Evolutionary conservation across 2,888 invertebrate genomes (phyloP).

Genomic region (Rhagonycha fulva): DNA sequence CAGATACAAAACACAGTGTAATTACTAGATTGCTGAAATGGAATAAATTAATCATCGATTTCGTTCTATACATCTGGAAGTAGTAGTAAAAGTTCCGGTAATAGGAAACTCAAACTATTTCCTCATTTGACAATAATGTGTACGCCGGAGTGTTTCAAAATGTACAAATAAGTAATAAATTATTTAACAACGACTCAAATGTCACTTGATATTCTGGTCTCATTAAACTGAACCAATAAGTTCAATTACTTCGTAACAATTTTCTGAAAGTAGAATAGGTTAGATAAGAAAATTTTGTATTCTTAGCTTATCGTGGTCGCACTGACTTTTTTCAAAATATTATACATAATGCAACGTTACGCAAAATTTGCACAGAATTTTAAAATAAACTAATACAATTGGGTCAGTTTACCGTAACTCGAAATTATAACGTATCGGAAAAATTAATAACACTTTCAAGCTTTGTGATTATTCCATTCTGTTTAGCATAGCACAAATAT

Average conservation of each 20-base stretch:
- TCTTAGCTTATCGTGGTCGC: not conserved
- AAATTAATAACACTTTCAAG: conserved; percentile 5
- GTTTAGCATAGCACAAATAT: conserved; percentile 2
- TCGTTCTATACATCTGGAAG: not conserved
- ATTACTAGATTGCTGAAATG: not conserved
- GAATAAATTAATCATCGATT: not conserved
- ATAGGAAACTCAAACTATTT: not conserved
- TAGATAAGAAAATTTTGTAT: conserved; percentile 9
- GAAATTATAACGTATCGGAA: conserved; percentile 2
- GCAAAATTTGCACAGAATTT: not conserved
- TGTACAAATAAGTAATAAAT: not conserved
- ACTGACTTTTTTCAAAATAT: not conserved
- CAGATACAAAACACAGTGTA: not conserved
- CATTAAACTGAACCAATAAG: not conserved
- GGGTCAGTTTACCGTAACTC: not conserved
- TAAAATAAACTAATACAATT: conserved; percentile 2
- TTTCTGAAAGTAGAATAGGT: conserved; percentile 17
- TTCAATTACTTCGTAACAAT: not conserved
- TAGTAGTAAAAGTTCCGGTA: no score
- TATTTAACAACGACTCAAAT: not conserved
- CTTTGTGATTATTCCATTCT: conserved; percentile 3
- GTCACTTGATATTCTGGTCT: not conserved
- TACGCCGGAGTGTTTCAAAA: not conserved
- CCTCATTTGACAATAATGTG: not conserved
- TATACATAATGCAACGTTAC: conserved; percentile 10